Conservation (phyloP, 2,113 vertebrate genomes). For the Crocuta crocuta region DNA sequence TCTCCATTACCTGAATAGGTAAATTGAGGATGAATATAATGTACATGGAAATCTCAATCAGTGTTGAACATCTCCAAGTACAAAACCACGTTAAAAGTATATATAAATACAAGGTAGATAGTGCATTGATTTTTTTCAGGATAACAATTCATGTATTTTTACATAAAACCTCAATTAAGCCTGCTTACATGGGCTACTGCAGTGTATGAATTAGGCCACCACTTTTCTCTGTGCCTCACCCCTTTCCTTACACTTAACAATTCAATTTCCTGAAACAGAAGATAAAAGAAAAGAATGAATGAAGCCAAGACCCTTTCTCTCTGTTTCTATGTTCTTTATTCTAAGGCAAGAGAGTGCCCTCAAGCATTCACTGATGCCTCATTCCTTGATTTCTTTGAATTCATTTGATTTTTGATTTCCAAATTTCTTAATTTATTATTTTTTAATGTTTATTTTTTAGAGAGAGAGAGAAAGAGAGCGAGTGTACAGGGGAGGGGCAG, state of each 20-base stretch:
- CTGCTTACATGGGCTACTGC: neutral
- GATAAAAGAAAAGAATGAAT: neutral
- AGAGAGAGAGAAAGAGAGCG: too few species aligned
- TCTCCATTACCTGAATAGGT: neutral
- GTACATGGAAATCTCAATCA: neutral
- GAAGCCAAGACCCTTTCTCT: neutral
- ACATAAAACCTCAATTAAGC: neutral
- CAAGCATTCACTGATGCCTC: neutral
- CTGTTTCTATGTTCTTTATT: neutral
- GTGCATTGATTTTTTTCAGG: neutral
- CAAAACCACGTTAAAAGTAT: neutral
- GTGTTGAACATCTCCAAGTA: neutral
- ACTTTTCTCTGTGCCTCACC: rapidly evolving
- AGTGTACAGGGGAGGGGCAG: too few species aligned
- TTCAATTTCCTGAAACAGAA: neutral
- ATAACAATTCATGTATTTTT: neutral
- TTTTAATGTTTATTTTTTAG: too few species aligned
- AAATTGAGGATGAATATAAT: neutral
- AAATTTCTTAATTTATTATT: neutral
- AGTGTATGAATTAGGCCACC: neutral
- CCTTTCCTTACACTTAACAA: neutral
- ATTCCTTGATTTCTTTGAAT: neutral
- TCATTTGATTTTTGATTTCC: neutral
- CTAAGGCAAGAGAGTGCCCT: neutral
- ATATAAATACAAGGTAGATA: neutral